phyloP scores from a whole-genome alignment of 2,888 invertebrate species.

The Hyalella azteca region DNA sequence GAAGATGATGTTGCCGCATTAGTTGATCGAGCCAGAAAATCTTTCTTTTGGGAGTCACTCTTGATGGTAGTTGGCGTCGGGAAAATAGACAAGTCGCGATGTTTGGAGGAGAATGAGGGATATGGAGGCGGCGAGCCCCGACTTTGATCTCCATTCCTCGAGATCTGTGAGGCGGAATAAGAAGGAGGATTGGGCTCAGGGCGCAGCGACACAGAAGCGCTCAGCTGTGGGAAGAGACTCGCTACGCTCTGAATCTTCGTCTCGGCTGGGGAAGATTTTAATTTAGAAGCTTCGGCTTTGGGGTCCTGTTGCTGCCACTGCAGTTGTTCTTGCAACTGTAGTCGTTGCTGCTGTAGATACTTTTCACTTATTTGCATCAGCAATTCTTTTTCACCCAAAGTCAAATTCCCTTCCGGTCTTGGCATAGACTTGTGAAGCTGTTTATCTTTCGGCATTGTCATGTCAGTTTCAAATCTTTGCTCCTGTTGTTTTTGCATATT shows the following conservation, averaged over 20 bases:
- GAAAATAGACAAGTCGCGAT: constrained; percentile 10
- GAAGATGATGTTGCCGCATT: neutral
- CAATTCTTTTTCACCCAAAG: constrained; percentile 15
- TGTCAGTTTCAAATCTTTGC: neutral
- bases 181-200: constrained; percentile 15
- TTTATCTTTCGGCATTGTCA: constrained; percentile 6
- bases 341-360: neutral
- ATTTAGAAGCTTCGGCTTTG: neutral
- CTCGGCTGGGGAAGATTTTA: neutral
- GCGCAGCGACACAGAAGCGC: neutral
- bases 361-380: constrained; percentile 24
- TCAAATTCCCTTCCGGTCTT: neutral
- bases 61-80: neutral
- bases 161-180: neutral
- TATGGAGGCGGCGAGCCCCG: neutral
- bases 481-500: neutral
- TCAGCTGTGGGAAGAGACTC: constrained; percentile 13
- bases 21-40: neutral
- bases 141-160: neutral
- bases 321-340: neutral
- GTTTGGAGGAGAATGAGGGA: neutral
- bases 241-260: neutral
- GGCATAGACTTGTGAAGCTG: neutral
- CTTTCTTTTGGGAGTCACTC: neutral
- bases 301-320: neutral